Evolutionary conservation across 2,888 invertebrate species (phyloP), one percentile per base, ranked within the genome.

Genomic region (Diarsia dahlii): DNA sequence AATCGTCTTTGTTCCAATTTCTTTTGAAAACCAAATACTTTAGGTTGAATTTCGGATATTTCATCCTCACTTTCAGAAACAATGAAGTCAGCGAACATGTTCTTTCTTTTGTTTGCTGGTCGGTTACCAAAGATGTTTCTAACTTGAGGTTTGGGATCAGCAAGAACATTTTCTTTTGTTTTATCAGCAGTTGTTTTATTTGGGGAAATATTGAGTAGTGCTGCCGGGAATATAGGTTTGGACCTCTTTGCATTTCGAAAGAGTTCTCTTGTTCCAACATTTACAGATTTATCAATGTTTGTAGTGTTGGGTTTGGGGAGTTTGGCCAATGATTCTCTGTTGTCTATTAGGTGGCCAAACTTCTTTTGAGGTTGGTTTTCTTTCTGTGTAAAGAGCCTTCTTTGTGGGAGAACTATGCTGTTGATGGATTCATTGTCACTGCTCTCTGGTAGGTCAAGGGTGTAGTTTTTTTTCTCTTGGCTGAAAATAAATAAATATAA

Each of bases 11-110:
- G 85, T 10, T 91, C 89, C 23, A 63, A 18, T 67, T 86, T 91
- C 52, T 90, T 94, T 75, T 90, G 89, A 77, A 95, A 94, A 48
- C 87, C 90, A 86, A 95, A 95, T 0, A 94, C 84, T 86, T 90
- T 93, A 0, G 94, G 91, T 78, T 94, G 92, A 67, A 95, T 92
- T 23, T 95, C 94, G 0, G 94, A 89, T 39, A 94, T 91, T 83
- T 95, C 96, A 79, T 95, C 94, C 74, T 95, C 96, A 90, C 94
- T 95, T 54, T 96, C 96, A 12, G 95, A 93, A 18, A 90, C 89
- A 84, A 96, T 88, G 63, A 95, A 95, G 78, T 95, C 92, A 1
- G 93, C 91, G 87, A 95, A 95, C 85, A 94, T 94, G 76, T 95
- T 95, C 79, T 95, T 95, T 46, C 94, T 88, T 90, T 95, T 95